Base-by-base conservation (phyloP, 2,797 vertebrate species). In the Malurus splendens region DNA sequence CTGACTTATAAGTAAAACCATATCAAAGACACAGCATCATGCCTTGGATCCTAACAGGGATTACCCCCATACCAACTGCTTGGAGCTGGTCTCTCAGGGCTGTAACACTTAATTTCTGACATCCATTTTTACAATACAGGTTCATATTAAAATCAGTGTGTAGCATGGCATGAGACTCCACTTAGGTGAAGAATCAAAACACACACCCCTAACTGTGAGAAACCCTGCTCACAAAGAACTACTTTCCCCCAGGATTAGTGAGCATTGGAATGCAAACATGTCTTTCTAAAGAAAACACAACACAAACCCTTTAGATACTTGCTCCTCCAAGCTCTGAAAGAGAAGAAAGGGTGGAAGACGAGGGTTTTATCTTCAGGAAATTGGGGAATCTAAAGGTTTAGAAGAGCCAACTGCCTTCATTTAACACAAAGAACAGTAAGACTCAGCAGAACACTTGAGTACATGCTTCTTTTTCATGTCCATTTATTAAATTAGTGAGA, bases 231-330 rank as follows among this genome's bases (percentile, higher is more conserved):
- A 81, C 74, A 86, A 88, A 92, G 86, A 57, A 42, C 79, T 41
- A 14, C 61, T 61, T 80, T 87, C 24, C 79, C 50, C 44, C n/a
- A 42, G 90, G 91, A 93, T 93, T 87, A 94, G 86, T 4, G 38
- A 75, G 76, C 72, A 71, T 44, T 41, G 75, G 86, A 93, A 91
- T 87, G 90, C 90, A 95, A 94, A 86, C 83, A 67, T 2, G 22
- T 76, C 77, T 59, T 94, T 86, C 80, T 73, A 78, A 86, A 90
- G 85, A 78, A 87, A 90, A 86, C 80, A 86, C 83, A 92, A 78
- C 85, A 90, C 78, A 89, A 76, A 76, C 82, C 57, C 71, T 89
- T 86, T 36, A 62, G 66, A 76, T 42, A 83, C 48, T 73, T 84
- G 92, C 82, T 93, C 28, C 62, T 94, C 77, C 56, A 23, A 72